Evolutionary conservation across 1,140 invertebrate species (phyloP).

Genomic region (Brachionus rotundiformis): DNA sequence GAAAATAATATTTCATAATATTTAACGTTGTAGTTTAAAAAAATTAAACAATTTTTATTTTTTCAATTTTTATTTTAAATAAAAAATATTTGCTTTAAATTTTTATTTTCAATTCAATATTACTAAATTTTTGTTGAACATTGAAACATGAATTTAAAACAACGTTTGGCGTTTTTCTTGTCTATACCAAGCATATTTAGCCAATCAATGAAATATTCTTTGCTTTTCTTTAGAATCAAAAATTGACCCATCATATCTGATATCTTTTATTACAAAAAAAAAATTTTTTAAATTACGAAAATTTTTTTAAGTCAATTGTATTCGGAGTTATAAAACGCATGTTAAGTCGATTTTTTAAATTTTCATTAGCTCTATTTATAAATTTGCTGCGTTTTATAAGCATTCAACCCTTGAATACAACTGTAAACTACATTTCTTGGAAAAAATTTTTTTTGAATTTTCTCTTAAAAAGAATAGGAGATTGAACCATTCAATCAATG

Average conservation of each 20-base stretch:
- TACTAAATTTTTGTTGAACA: background rate
- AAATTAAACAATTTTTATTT: background rate
- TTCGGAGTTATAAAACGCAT: too few relatives aligned
- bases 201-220: slow-evolving; percentile 25
- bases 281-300: background rate
- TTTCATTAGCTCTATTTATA: too few relatives aligned
- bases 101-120: background rate
- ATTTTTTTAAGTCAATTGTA: background rate
- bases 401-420: too few relatives aligned
- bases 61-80: background rate
- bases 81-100: background rate
- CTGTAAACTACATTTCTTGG: too few relatives aligned
- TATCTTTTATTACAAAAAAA: background rate
- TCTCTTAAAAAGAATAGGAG: too few relatives aligned
- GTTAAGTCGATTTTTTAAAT: too few relatives aligned
- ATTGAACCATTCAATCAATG: too few relatives aligned
- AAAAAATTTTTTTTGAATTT: too few relatives aligned
- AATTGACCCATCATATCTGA: slow-evolving; percentile 11
- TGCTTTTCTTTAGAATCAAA: background rate
- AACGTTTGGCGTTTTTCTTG: background rate
- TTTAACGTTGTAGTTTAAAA: background rate
- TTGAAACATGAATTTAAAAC: background rate
- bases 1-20: background rate
- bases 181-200: background rate
- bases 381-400: too few relatives aligned